Conservation (phyloP, 2,888 invertebrate species). For the Notodromas monacha region DNA sequence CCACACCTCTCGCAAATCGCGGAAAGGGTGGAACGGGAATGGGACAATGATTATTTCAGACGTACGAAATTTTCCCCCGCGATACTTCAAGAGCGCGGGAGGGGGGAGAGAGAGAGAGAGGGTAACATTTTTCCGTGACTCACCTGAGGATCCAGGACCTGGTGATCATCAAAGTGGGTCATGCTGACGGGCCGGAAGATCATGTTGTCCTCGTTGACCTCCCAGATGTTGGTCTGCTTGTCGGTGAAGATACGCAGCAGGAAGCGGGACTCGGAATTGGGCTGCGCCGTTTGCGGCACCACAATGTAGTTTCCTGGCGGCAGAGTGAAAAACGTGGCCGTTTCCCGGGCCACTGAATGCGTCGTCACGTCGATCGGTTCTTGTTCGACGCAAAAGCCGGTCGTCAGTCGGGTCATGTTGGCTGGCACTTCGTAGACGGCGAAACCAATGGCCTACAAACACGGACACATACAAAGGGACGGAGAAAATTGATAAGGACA, state of each 20-base stretch:
- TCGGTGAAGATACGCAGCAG: constrained; percentile 34
- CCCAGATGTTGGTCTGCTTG: constrained; percentile 37
- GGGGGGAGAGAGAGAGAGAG: too few relatives aligned
- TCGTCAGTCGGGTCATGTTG: constrained; percentile 24
- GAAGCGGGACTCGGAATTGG: constrained; percentile 33
- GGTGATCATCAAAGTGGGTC: constrained; percentile 24
- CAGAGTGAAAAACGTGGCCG: constrained; percentile 36
- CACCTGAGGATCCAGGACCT: too few relatives aligned
- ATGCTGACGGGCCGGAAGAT: constrained; percentile 27
- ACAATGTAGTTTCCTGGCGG: constrained; percentile 38
- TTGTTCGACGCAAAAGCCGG: constrained; percentile 26
- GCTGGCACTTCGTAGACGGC: constrained; percentile 33
- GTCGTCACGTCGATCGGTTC: constrained; percentile 31
- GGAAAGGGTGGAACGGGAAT: too few relatives aligned
- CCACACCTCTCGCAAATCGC: too few relatives aligned
- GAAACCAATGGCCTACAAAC: constrained; percentile 31
- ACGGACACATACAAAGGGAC: too few relatives aligned
- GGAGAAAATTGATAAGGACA: too few relatives aligned
- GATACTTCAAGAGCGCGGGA: too few relatives aligned
- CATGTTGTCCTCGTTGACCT: constrained; percentile 40
- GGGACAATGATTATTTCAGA: too few relatives aligned
- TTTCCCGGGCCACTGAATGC: constrained; percentile 28
- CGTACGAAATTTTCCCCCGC: too few relatives aligned
- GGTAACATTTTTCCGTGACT: too few relatives aligned
- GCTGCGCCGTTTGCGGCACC: constrained; percentile 31